Evolutionary conservation across 2,113 vertebrate species (phyloP).

Genomic region (Sclerurus mexicanus): DNA sequence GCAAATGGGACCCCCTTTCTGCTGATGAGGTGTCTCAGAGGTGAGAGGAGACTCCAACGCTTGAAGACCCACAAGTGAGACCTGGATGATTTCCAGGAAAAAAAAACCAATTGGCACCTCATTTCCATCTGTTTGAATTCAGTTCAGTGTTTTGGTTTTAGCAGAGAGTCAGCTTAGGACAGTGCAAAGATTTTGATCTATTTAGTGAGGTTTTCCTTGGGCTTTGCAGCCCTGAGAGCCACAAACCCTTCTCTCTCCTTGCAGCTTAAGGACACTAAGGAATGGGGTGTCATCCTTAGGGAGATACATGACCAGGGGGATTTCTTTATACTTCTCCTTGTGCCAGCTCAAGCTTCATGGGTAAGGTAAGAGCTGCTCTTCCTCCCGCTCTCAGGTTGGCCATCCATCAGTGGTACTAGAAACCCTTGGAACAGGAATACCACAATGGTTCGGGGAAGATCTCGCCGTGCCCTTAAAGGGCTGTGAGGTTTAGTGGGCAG

Average conservation of each 20-base stretch:
- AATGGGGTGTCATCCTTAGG: background rate
- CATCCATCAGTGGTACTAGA: background rate
- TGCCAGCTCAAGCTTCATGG: background rate
- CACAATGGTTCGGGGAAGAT: background rate
- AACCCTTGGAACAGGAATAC: background rate
- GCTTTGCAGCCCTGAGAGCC: background rate
- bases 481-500: constrained; percentile 13
- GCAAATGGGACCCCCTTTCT: background rate
- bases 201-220: background rate
- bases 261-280: background rate
- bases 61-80: background rate
- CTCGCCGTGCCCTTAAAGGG: background rate
- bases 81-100: background rate
- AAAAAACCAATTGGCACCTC: background rate
- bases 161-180: background rate
- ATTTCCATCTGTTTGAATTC: background rate
- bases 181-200: background rate
- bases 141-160: background rate
- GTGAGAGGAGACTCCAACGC: background rate
- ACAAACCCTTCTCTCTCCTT: background rate
- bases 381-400: background rate
- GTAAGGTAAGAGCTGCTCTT: background rate
- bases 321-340: background rate
- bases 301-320: background rate
- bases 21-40: background rate